These are phyloP conservation scores for Lacerta bilineata DNA, from an alignment of 2,797 vertebrate genomes.

Conservation along the genomic window DNA sequence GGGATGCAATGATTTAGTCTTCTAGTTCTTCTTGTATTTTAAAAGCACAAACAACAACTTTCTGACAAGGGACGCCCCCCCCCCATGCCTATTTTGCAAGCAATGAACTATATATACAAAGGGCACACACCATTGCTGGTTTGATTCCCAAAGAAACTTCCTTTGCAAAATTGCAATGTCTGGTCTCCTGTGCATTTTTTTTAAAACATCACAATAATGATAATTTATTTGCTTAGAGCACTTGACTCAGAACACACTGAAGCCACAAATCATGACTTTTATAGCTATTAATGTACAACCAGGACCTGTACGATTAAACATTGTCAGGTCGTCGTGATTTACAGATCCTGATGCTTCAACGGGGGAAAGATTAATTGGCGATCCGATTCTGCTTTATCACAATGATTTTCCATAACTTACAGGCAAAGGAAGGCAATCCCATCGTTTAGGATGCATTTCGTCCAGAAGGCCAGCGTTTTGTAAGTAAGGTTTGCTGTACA, in stretches of 20 bases:
- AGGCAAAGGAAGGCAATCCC: constrained; percentile 58
- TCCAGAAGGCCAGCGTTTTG: constrained; percentile 53
- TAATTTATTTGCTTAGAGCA: constrained; percentile 75
- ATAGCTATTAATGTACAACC: constrained; percentile 65
- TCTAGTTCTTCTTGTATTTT: constrained; percentile 10
- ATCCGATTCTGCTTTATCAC: constrained; percentile 59
- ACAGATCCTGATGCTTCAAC: constrained; percentile 49
- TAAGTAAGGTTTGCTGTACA: constrained; percentile 7
- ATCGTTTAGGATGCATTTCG: constrained; percentile 59
- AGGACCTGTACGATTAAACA: constrained; percentile 69
- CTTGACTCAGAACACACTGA: constrained; percentile 73
- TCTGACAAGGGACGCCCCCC: constrained; percentile 25
- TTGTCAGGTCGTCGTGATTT: constrained; percentile 68
- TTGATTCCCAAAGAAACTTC: constrained; percentile 70
- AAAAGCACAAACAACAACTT: constrained; percentile 44
- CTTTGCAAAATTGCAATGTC: constrained; percentile 67
- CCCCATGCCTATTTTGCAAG: constrained; percentile 47
- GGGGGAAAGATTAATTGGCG: constrained; percentile 64
- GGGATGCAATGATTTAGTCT: constrained; percentile 12
- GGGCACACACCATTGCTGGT: constrained; percentile 54
- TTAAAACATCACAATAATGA: constrained; percentile 66
- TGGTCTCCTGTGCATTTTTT: constrained; percentile 73
- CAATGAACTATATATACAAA: constrained; percentile 51
- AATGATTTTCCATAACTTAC: constrained; percentile 61
- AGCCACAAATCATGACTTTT: constrained; percentile 72